phyloP scores from a whole-genome alignment of 1,140 invertebrate genomes.

The Papilio aristodemus region DNA sequence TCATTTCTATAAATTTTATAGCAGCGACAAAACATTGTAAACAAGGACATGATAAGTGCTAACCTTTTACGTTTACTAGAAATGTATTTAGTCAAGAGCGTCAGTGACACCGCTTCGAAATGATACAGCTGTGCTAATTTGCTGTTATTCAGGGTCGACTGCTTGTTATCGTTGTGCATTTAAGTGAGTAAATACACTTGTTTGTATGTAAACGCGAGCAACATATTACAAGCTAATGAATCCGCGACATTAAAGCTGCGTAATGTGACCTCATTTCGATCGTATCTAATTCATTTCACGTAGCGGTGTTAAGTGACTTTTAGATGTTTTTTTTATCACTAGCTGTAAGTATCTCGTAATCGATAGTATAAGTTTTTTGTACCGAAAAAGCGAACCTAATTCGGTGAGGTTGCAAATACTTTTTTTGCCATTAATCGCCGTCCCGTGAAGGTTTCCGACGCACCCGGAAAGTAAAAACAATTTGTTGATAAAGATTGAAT shows the following conservation, averaged over 20 bases:
- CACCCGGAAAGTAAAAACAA: constrained; percentile 15
- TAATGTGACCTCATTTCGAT: constrained; percentile 42
- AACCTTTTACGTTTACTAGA: constrained; percentile 26
- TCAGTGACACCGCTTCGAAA: background rate
- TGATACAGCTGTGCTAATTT: constrained; percentile 34
- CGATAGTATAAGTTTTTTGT: constrained; percentile 43
- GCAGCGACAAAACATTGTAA: constrained; percentile 3
- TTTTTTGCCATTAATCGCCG: constrained; percentile 36
- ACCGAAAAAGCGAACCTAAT: constrained; percentile 38
- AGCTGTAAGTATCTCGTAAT: constrained; percentile 41
- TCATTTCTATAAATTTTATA: constrained; percentile 18
- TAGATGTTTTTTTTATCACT: constrained; percentile 40
- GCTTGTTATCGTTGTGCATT: constrained; percentile 41
- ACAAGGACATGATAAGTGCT: constrained; percentile 14
- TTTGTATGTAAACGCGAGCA: constrained; percentile 34
- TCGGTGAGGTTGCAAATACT: constrained; percentile 39
- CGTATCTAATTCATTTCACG: constrained; percentile 42
- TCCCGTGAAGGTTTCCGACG: constrained; percentile 39
- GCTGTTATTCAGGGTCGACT: constrained; percentile 45
- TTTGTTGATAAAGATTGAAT: background rate
- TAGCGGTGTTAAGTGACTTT: constrained; percentile 35
- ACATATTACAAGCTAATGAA: constrained; percentile 42
- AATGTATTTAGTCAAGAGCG: constrained; percentile 6
- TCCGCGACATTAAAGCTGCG: constrained; percentile 36
- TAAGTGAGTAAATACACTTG: constrained; percentile 37